Evolutionary conservation across 2,113 vertebrate species (phyloP).

Genomic region (Chunga burmeisteri): DNA sequence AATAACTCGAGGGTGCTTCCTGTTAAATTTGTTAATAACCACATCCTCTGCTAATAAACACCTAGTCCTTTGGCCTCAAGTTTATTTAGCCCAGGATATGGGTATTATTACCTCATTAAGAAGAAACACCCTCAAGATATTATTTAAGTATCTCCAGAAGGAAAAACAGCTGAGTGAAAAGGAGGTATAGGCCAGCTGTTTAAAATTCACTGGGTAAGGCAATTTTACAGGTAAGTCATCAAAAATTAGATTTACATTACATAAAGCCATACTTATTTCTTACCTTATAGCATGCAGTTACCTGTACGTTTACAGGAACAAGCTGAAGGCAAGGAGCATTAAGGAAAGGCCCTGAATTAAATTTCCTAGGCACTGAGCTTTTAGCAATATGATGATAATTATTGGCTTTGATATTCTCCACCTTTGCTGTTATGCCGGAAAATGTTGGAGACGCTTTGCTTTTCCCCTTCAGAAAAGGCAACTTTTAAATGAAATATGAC

Average conservation of each 20-base stretch:
- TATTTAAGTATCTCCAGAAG: constrained; percentile 63
- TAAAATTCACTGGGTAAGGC: not conserved
- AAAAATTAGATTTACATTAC: not conserved
- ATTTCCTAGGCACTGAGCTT: not conserved
- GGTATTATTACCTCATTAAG: constrained; percentile 71
- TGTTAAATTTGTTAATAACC: constrained; percentile 63
- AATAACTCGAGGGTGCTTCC: constrained; percentile 59
- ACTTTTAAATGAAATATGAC: not conserved
- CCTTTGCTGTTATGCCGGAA: not conserved
- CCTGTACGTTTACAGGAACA: not conserved
- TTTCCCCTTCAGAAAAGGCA: not conserved
- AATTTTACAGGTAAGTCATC: not conserved
- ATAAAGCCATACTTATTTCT: not conserved
- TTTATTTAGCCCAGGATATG: constrained; percentile 68
- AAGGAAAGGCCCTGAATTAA: not conserved
- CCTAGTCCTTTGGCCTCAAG: constrained; percentile 58
- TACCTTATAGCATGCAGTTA: not conserved
- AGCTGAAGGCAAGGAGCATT: not conserved
- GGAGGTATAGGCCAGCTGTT: constrained; percentile 4
- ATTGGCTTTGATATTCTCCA: not conserved
- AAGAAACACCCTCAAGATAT: constrained; percentile 65
- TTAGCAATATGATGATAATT: not conserved
- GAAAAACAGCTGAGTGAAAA: constrained; percentile 34
- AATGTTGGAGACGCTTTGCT: not conserved
- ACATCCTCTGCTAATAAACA: constrained; percentile 70